Percentiles rank a stretch among this genome's conserved stretches.
phyloP scores from a whole-genome alignment of 2,113 vertebrate genomes.

The Anguilla rostrata region DNA sequence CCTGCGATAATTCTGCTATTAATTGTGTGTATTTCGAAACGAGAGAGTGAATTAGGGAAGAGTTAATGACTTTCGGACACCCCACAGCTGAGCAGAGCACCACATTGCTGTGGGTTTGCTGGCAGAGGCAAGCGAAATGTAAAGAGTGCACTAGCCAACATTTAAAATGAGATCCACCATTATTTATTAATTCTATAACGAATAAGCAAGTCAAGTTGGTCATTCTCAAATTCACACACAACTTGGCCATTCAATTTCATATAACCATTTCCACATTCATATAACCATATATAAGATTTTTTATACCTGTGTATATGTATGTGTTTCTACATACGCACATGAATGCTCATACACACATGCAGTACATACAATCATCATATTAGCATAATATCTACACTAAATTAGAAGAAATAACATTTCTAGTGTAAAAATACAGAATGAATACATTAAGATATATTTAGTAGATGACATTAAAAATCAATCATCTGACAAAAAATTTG shows the following conservation, averaged over 20 bases:
- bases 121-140: neutral
- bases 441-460: neutral
- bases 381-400: neutral
- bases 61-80: neutral
- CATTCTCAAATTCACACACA: too few species aligned
- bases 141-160: neutral
- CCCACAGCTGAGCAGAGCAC: neutral
- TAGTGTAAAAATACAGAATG: neutral
- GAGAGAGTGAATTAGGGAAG: neutral
- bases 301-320: too few species aligned
- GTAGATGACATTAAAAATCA: too few species aligned
- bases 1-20: neutral
- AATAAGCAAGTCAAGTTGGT: too few species aligned
- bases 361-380: neutral
- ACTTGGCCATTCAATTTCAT: too few species aligned
- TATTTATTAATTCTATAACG: too few species aligned
- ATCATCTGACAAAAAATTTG: neutral
- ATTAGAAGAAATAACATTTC: neutral
- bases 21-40: neutral
- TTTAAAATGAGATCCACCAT: neutral
- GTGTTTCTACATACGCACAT: neutral
- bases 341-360: too few species aligned
- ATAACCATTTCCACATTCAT: too few species aligned
- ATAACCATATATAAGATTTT: too few species aligned
- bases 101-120: neutral